Evolutionary conservation across 2,888 invertebrate genomes (phyloP), one percentile per base, ranked within the genome.

Genomic region (Catocala fraxini): DNA sequence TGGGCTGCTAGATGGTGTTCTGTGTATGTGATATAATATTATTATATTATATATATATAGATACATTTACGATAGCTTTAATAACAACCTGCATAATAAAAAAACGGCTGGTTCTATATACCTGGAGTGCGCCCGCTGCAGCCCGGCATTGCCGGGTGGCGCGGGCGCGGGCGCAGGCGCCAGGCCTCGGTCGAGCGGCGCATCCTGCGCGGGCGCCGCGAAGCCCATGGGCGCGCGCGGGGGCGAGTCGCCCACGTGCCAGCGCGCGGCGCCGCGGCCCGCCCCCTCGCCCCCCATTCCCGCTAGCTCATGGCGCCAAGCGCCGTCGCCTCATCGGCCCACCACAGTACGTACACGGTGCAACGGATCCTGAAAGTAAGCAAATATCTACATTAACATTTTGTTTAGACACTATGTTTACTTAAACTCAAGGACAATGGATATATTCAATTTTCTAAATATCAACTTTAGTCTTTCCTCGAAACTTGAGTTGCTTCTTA

Each of bases 81-180:
- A 4, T 25, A 25, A 25, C 1, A 25, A 25, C 3, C 15, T 15
- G 15, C 15, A 15, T 1, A 15, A 15, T 15, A 15, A 15, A 15
- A 15, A 15, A 12, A 33, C 1, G 5, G 7, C 10, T 46, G 9
- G 34, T 10, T 33, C 13, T 33, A 45, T n/a, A 39, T 83, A 94
- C 94, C 94, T 95, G 92, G 95, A 96, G 95, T 97, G 96, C 92
- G 96, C 96, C 92, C 96, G 96, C 93, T 96, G 96, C 84, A 96
- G 93, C 86, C 95, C 95, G 61, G 84, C 87, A 73, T 80, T 73
- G 71, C 91, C 46, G 92, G 57, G 49, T 25, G 48, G 47, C 88
- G 92, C 91, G 87, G 94, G 93, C 92, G 94, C 89, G 71, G 89
- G 90, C 87, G 85, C 86, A 66, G 90, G 89, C 86, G 87, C 88